phyloP scores from a whole-genome alignment of 1,140 invertebrate genomes.

The Apis mellifera region Amel_HAv3.1 CM009944.2:5973001-5973500 shows the following conservation, averaged over 20 bases:
- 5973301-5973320: slow-evolving; percentile 56
- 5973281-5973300: slow-evolving; percentile 51
- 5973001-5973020: background rate
- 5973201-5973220: background rate
- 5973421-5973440: background rate
- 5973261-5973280: slow-evolving; percentile 44
- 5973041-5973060: background rate
- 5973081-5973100: background rate
- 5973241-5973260: slow-evolving; percentile 38
- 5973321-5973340: slow-evolving; percentile 13
- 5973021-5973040: background rate
- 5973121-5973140: background rate
- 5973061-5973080: background rate
- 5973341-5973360: slow-evolving; percentile 56
- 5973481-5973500: slow-evolving; percentile 93
- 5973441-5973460: slow-evolving; percentile 81
- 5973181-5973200: background rate
- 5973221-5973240: slow-evolving; percentile 9
- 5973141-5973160: background rate
- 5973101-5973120: background rate
- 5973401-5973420: background rate
- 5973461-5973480: slow-evolving; percentile 94
- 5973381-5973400: slow-evolving; percentile 20
- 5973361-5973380: slow-evolving; percentile 3
- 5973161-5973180: background rate